phyloP scores from a whole-genome alignment of 30 jellyfish, hydroid and myxozoan species.

The Hydra vulgaris region DNA sequence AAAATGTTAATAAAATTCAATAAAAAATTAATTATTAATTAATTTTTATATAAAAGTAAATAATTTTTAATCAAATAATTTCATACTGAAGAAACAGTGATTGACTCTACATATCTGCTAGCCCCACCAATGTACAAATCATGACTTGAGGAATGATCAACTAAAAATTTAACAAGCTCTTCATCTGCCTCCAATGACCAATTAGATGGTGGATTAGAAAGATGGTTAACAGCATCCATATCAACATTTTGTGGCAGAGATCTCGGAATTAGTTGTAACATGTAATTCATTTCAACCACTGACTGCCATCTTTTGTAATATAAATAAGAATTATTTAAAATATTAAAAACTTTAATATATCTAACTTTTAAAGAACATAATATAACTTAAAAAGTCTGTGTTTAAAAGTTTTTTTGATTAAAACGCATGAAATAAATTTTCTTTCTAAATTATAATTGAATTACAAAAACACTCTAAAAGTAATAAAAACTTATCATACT shows the following conservation, averaged over 20 bases:
- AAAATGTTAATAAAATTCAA: too few species aligned
- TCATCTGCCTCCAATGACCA: slow-evolving; percentile 80
- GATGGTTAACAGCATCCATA: slow-evolving; percentile 34
- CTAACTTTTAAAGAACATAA: too few species aligned
- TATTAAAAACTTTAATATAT: slow-evolving; percentile 10
- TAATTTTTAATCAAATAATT: too few species aligned
- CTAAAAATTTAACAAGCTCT: slow-evolving; percentile 67
- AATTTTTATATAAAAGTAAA: too few species aligned
- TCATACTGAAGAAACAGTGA: too few species aligned
- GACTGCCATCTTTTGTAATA: slow-evolving; percentile 89
- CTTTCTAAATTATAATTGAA: too few species aligned
- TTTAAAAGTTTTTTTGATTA: too few species aligned
- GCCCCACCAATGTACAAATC: slow-evolving; percentile 55
- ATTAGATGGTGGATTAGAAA: slow-evolving; percentile 65
- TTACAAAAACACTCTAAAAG: too few species aligned
- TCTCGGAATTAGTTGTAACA: slow-evolving; percentile 46
- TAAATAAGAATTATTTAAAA: background rate
- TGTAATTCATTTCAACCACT: slow-evolving; percentile 68
- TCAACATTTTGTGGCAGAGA: slow-evolving; percentile 50
- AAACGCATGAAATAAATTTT: too few species aligned
- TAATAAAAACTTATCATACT: too few species aligned
- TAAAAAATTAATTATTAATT: too few species aligned
- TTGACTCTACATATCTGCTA: slow-evolving; percentile 46
- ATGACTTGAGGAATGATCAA: slow-evolving; percentile 30
- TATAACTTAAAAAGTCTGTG: too few species aligned